A percentile compares a stretch with the other conserved stretches of the same genome.
These are phyloP conservation scores for Caenorhabditis japonica DNA, from an alignment of 2,888 invertebrate species.

Conservation along the genomic window DNA sequence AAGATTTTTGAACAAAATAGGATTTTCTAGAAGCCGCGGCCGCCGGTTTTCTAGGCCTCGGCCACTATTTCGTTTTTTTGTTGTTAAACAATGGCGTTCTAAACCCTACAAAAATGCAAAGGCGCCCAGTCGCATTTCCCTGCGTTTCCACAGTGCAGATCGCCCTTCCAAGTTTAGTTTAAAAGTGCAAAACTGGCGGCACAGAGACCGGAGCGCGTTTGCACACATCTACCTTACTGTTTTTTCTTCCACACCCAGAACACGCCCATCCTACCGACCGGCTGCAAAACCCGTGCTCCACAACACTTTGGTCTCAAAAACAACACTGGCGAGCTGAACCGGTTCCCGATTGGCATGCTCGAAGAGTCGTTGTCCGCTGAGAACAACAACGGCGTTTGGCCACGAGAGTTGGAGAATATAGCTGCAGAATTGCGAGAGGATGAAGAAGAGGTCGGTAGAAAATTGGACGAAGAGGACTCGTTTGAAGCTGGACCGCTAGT, in stretches of 20 bases:
- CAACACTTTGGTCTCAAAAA: neutral
- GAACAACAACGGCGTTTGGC: constrained; percentile 22
- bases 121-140: no score
- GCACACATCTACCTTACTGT: no score
- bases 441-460: neutral
- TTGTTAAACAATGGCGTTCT: no score
- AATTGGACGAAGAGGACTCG: constrained; percentile 18
- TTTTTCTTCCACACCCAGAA: no score
- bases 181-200: no score
- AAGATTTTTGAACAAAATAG: no score
- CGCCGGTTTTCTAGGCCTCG: no score
- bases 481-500: constrained; percentile 26
- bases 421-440: neutral
- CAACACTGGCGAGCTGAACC: constrained; percentile 14
- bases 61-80: no score
- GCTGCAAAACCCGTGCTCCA: neutral
- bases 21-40: no score
- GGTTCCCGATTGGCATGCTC: constrained; percentile 41
- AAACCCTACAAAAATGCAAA: no score
- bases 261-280: constrained; percentile 1
- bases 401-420: constrained; percentile 14
- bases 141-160: neutral
- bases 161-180: neutral
- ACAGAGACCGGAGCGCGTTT: no score
- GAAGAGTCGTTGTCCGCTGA: constrained; percentile 21